phyloP scores from a whole-genome alignment of 2,113 vertebrate species.

The Catharus bicknelli region DNA sequence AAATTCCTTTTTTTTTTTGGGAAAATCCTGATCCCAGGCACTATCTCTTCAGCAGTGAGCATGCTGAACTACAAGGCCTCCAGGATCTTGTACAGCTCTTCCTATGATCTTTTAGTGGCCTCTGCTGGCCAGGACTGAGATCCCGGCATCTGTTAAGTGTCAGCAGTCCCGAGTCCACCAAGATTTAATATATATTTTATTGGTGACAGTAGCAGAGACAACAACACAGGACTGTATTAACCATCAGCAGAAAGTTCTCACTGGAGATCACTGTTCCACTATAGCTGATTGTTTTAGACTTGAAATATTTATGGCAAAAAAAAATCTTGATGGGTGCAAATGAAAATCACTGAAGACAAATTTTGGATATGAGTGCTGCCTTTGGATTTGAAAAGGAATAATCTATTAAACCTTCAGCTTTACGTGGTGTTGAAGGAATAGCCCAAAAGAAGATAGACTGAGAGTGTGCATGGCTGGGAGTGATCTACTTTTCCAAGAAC shows the following conservation, averaged over 20 bases:
- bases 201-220: neutral
- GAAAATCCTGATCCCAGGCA: neutral
- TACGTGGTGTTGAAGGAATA: neutral
- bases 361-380: neutral
- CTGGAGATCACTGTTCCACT: neutral
- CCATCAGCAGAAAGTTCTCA: neutral
- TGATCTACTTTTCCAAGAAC: neutral
- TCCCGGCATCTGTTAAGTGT: neutral
- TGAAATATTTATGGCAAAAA: neutral
- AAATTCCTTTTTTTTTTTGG: neutral
- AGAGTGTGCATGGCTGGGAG: neutral
- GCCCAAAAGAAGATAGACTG: neutral
- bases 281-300: neutral
- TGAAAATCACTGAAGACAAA: neutral
- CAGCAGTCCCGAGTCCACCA: neutral
- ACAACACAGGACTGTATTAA: neutral
- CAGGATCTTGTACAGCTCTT: neutral
- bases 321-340: neutral
- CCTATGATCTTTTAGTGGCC: slow-evolving; percentile 2
- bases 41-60: neutral
- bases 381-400: neutral
- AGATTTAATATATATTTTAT: neutral
- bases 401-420: neutral
- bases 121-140: slow-evolving; percentile 37
- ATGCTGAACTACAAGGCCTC: neutral